Base-by-base conservation (phyloP, 2,797 vertebrate genomes). In the Anabacerthia variegaticeps region DNA sequence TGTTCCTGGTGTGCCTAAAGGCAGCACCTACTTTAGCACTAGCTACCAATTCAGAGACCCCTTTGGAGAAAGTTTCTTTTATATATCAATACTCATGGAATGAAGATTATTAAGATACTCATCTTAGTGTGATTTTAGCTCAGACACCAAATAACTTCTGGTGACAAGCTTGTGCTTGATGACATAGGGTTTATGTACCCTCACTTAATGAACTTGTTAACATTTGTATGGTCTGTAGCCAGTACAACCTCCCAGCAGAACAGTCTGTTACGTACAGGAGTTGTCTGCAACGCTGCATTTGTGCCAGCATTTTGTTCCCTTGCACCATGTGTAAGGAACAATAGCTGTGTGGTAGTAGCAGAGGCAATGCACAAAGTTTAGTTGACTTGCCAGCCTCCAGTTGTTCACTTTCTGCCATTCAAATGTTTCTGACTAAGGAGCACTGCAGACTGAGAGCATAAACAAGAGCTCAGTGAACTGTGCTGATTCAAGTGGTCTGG, bases 261-360 rank as follows among this genome's bases (percentile, higher is more conserved):
- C 8, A 20, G 34, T 36, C 30, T 41, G 7, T 72, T 62, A 14
- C 0, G 0, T n/a, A 21, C 27, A 49, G 46, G 26, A 41, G 10
- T 34, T 59, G 27, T 39, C n/a, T 49, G 19, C 9, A 18, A 9
- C 13, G 2, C 8, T 36, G 37, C 63, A 55, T 23, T 55, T 59
- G 0, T 51, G 34, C 34, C 39, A 36, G 24, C 5, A 0, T 49
- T 77, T 46, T 68, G n/a, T 30, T 86, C 26, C 28, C 30, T 41
- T 30, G 16, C 48, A n/a, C 7, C 8, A 6, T 1, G 1, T 6
- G 26, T n/a, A 6, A 78, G 54, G 14, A 71, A 2, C 4, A 20
- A 41, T 23, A 34, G 32, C 2, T 2, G 32, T 66, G 43, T 19
- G 7, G 15, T 41, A 20, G 3, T 9, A 27, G 49, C 36, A 51